phyloP scores from a whole-genome alignment of 2,113 vertebrate species.

The Odocoileus virginianus region DNA sequence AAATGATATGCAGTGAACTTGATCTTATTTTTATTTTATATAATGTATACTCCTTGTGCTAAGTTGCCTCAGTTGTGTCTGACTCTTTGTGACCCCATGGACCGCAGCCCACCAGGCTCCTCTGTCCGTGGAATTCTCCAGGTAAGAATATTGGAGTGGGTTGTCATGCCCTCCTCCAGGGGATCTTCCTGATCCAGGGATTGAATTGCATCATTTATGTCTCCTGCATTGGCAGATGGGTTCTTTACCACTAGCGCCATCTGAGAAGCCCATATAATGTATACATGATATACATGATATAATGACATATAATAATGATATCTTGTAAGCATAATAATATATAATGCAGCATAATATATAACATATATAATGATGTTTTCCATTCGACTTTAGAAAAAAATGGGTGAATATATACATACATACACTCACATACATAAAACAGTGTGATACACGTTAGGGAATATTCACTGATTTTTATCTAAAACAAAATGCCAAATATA shows the following conservation, averaged over 20 bases:
- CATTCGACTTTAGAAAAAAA: neutral
- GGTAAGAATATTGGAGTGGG: neutral
- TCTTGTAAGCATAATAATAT: neutral
- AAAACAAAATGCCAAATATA: neutral
- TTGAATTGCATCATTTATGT: neutral
- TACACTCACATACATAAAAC: neutral
- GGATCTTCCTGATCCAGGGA: neutral
- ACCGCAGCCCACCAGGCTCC: neutral
- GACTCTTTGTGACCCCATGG: neutral
- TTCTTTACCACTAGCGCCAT: neutral
- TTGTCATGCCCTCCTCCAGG: neutral
- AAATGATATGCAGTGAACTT: neutral
- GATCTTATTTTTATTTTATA: neutral
- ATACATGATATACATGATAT: neutral
- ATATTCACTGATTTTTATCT: neutral
- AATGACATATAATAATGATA: neutral
- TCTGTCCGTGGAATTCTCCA: neutral
- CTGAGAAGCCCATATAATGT: neutral
- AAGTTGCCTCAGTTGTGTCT: neutral
- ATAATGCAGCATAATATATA: neutral
- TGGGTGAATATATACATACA: neutral
- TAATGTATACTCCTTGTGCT: neutral
- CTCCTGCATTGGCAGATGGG: neutral
- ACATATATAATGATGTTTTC: neutral
- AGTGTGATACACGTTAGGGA: neutral